Evolutionary conservation across 2,113 vertebrate genomes (phyloP), one percentile per base, ranked within the genome.

Genomic region (Bucco capensis): DNA sequence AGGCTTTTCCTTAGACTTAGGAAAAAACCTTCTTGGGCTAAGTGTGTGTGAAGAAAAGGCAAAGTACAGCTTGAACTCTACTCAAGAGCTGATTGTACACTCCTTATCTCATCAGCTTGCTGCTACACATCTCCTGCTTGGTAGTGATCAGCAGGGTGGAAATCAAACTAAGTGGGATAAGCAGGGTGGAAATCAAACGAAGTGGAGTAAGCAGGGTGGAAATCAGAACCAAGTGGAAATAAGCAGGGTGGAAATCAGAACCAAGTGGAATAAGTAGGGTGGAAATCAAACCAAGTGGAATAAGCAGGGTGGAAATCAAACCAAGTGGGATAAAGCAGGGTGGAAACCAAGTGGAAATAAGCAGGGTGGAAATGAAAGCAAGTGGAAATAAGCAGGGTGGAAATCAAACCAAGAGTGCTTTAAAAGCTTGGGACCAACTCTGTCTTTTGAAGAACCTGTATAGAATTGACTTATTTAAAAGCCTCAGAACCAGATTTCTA

Each of bases 11-110:
- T 69, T 51, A 54, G 35, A 58, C 24, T 65, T 76, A 21, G 40
- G 8, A 21, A 70, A 74, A 80, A 42, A 18, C 6, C 3, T 30
- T 35, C 4, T 28, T 50, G 50, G 58, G 25, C 38, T 57, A 49
- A 22, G 0, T 2, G 3, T 0, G 0, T 47, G 0, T 35, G 38
- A 76, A 79, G 60, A 72, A 70, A 65, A 76, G 51, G 54, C 35
- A 66, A 65, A 76, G 62, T 0, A 0, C 35, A 64, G 83, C 44
- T 7, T 30, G 40, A 76, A 0, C 19, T 73, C n/a, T 83, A 27
- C 38, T 92, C n/a, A n/a, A 50, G 50, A 38, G 40, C 84, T 27
- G 10, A 70, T 67, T 57, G 76, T 54, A 18, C 1, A 0, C 28
- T 86, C 6, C 2, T 30, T 19, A 10, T 37, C 2, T 30, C 18